Base-by-base conservation (phyloP, 2,888 invertebrate species). In the Kryphioiulus occultus region DNA sequence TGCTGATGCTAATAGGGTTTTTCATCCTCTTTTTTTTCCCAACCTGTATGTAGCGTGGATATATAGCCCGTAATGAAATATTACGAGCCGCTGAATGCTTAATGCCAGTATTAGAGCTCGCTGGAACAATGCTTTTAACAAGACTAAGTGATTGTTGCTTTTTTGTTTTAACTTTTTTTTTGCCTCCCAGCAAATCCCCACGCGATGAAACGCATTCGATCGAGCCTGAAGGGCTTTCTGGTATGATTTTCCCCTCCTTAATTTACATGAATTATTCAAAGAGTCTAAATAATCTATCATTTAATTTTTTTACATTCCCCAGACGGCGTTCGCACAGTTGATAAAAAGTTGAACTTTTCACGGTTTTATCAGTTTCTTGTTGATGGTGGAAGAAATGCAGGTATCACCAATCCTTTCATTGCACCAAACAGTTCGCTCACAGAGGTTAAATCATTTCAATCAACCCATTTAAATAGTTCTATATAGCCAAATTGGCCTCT, bases 111-210 rank as follows among this genome's bases (percentile, higher is more conserved):
- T 78, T 78, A 78, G 78, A 15, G 78, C 78, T 78, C 30, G 5
- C 78, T 78, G 30, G 30, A 30, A 78, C 78, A 78, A 78, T 30
- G 78, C 78, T 78, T 78, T 78, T 78, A 78, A 78, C 78, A 30
- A 78, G 78, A 78, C 78, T 78, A 78, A 78, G 78, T 78, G 78
- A 78, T 78, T 78, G 78, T 78, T 78, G 78, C 78, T 78, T 78
- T 78, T 78, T 78, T 68, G 68, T 68, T 68, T 78, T 15, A 30
- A 78, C 26, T 78, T 78, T 39, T n/a, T 78, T 78, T 78, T 78
- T 78, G 78, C 78, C 78, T 78, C 30, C 15, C 12, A 22, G 78
- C 30, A 78, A 78, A 78, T 78, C 78, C 78, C 78, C 78, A 26
- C 53, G 10, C 78, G 53, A 53, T 19, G 53, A 19, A 53, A 53